Conservation (phyloP, 2,888 invertebrate genomes). For the Papilio elwesi region DNA sequence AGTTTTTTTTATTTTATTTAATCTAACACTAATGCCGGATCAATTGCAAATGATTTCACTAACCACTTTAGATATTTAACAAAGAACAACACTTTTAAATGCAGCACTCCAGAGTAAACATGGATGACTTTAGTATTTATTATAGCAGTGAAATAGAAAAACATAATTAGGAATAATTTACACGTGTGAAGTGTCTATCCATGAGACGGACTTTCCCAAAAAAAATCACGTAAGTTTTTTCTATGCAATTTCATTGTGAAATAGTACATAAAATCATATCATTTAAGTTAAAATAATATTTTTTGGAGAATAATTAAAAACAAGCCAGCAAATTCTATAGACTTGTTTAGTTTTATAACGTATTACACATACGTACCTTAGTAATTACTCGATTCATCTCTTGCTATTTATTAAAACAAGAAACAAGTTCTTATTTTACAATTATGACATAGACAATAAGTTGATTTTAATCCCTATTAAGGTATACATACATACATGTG, state of each 20-base stretch:
- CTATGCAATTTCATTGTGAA: not conserved
- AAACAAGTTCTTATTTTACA: constrained; percentile 7
- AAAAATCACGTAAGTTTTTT: not conserved
- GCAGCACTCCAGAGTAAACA: not conserved
- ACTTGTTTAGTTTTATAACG: not conserved
- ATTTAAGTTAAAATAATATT: not conserved
- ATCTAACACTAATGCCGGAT: constrained; percentile 32
- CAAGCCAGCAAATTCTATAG: no score
- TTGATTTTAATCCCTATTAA: not conserved
- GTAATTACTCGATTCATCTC: not conserved
- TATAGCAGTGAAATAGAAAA: no score
- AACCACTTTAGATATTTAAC: constrained; percentile 2
- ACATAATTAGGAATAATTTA: not conserved
- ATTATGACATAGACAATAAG: constrained; percentile 10
- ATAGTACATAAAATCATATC: not conserved
- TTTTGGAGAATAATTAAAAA: not conserved
- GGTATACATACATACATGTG: constrained; percentile 3
- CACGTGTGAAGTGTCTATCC: not conserved
- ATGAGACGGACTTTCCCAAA: no score
- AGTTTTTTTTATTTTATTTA: constrained; percentile 22
- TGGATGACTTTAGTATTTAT: not conserved
- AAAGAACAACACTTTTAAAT: constrained; percentile 7
- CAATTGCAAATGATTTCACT: constrained; percentile 28
- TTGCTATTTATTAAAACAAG: constrained; percentile 1
- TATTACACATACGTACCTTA: no score